A percentile compares a stretch with the other conserved stretches of the same genome.
Evolutionary conservation across 2,888 invertebrate species (phyloP).

Genomic region (Parnassius orleans): DNA sequence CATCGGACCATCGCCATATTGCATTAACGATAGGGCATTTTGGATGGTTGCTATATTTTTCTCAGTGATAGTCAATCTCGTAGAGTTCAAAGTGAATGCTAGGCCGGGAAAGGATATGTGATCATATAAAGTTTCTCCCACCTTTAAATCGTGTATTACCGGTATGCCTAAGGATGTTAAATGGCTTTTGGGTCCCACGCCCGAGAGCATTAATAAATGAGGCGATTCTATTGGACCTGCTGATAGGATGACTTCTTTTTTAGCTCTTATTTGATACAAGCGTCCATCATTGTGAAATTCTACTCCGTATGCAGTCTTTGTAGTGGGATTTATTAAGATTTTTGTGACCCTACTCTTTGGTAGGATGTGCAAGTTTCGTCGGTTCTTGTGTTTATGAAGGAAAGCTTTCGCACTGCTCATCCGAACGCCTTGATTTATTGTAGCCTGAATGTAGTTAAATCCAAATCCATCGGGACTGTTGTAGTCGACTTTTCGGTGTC

Average conservation of each 20-base stretch:
- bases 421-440: conserved; percentile 72
- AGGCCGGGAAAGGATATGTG: conserved; percentile 83
- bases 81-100: conserved; percentile 74
- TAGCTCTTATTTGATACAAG: conserved; percentile 65
- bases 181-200: conserved; percentile 83
- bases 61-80: conserved; percentile 53
- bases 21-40: conserved; percentile 56
- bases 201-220: conserved; percentile 86
- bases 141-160: conserved; percentile 82
- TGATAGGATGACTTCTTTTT: conserved; percentile 80
- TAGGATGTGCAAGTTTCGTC: conserved; percentile 76
- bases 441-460: conserved; percentile 74
- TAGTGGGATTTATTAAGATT: conserved; percentile 79
- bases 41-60: conserved; percentile 51
- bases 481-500: conserved; percentile 85
- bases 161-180: conserved; percentile 80
- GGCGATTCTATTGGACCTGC: conserved; percentile 91
- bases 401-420: conserved; percentile 81
- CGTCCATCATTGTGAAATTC: conserved; percentile 62
- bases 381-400: conserved; percentile 71
- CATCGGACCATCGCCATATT: conserved; percentile 75
- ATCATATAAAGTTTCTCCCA: conserved; percentile 85
- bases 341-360: conserved; percentile 79
- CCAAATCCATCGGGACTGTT: conserved; percentile 84
- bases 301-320: conserved; percentile 65